Base-by-base conservation (phyloP, 2,113 vertebrate genomes). In the Nycticryphes semicollaris region DNA sequence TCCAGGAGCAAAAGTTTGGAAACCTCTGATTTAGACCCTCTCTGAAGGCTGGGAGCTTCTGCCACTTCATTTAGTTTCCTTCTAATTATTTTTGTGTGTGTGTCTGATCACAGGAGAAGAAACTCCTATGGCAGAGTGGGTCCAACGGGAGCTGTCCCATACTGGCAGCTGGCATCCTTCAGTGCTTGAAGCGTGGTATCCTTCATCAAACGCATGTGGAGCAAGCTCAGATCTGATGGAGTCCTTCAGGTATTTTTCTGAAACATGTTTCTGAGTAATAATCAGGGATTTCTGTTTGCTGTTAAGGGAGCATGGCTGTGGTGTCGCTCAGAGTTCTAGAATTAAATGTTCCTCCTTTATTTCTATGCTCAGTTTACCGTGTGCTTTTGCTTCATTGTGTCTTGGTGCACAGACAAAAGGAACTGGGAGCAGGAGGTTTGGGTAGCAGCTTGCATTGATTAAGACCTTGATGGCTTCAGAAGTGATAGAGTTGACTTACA, bases 161-260 rank as follows among this genome's bases (percentile, higher is more conserved):
- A 95, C 96, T 12, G 67, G 37, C 27, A 41, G 80, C 18, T 97
- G 97, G 97, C 97, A 91, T 31, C 75, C 97, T 6, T 97, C 97
- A 5, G 67, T 98, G 37, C 77, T 98, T 84, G 99, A 99, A 92
- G 96, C 86, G 0, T 99, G 99, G 99, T 99, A 99, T 93, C 97
- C 98, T 89, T 97, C 98, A 10, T 99, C 99, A 1, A 98, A 99
- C 70, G 92, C 97, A 28, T 98, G 99, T 19, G 99, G 99, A 80
- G 98, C 99, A 21, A 99, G 98, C 90, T 97, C 98, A 9, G 91
- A 98, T 94, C 96, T 99, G 82, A 99, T 99, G 99, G 99, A 99
- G 80, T 99, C 99, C 9, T 98, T 99, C 93, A 98, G 99, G 99
- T 99, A 97, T 97, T 62, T 73, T 83, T 91, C 67, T 92, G 33